Evolutionary conservation across 2,888 invertebrate genomes (phyloP).

Genomic region (Tryphoninae sp.): DNA sequence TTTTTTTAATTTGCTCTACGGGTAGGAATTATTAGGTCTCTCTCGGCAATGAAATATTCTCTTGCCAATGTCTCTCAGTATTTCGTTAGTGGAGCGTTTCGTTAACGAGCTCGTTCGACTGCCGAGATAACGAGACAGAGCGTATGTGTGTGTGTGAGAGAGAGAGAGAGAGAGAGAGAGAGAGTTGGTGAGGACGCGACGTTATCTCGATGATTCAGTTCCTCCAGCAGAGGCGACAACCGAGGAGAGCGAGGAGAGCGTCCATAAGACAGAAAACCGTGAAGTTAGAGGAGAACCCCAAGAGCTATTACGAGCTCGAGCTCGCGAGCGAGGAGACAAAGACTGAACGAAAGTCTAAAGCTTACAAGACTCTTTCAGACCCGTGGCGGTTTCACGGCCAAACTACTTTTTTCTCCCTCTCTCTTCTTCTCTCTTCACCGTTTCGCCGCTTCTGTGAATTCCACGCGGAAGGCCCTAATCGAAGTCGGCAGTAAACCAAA

Average conservation of each 20-base stretch:
- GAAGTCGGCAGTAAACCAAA: constrained; percentile 29
- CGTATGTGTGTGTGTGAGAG: constrained; percentile 11
- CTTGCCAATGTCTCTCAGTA: constrained; percentile 14
- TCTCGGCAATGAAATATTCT: constrained; percentile 12
- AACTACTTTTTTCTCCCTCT: constrained; percentile 29
- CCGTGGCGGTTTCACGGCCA: constrained; percentile 59
- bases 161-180: constrained; percentile 53
- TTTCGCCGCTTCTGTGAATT: constrained; percentile 40
- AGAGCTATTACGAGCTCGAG: constrained; percentile 62
- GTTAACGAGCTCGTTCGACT: constrained; percentile 54
- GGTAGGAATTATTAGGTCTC: constrained; percentile 5
- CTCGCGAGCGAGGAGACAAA: constrained; percentile 52
- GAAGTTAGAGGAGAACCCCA: constrained; percentile 35
- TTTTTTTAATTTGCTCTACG: not conserved
- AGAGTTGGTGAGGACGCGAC: constrained; percentile 61
- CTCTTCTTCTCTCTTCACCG: not conserved
- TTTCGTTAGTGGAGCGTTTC: constrained; percentile 44
- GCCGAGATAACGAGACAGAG: constrained; percentile 47
- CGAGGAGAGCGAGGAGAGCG: constrained; percentile 35
- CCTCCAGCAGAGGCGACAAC: constrained; percentile 49
- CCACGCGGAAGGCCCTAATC: constrained; percentile 52
- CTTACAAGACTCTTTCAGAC: constrained; percentile 39
- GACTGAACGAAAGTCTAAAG: constrained; percentile 56
- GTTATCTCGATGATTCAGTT: constrained; percentile 72
- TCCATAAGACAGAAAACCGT: constrained; percentile 45